Evolutionary conservation across 2,797 vertebrate species (phyloP).

Genomic region (Limosa lapponica): DNA sequence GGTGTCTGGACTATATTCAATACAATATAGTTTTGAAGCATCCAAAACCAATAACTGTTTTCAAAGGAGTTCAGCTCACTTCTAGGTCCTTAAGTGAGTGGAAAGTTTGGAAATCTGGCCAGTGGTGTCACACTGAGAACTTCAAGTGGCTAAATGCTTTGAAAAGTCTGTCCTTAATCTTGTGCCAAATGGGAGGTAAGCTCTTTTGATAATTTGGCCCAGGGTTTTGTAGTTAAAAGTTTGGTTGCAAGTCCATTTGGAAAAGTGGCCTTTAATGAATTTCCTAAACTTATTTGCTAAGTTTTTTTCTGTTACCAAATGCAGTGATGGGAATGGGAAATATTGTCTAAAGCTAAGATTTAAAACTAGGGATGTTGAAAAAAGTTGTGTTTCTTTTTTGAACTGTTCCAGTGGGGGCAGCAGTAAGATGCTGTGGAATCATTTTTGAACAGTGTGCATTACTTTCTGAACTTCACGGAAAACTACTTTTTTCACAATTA

Average conservation of each 20-base stretch:
- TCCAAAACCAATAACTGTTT: slow-evolving; percentile 42
- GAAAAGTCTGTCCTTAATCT: slow-evolving; percentile 44
- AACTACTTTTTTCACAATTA: slow-evolving; percentile 12
- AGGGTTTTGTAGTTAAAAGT: background rate
- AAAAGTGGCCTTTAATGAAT: background rate
- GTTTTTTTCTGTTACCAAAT: slow-evolving; percentile 33
- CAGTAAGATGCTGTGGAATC: slow-evolving; percentile 17
- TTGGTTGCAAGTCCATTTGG: background rate
- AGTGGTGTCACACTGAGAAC: slow-evolving; percentile 40
- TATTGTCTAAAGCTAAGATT: background rate
- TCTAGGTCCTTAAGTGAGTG: slow-evolving; percentile 41
- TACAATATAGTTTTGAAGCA: background rate
- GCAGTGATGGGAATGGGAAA: slow-evolving; percentile 6
- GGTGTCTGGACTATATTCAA: slow-evolving; percentile 5
- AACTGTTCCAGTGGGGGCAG: slow-evolving; percentile 15
- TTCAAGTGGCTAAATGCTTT: slow-evolving; percentile 61
- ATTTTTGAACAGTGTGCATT: slow-evolving; percentile 17
- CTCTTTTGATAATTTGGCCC: slow-evolving; percentile 13
- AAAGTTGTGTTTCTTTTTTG: slow-evolving; percentile 3
- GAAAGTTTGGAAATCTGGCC: slow-evolving; percentile 45
- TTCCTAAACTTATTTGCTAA: background rate
- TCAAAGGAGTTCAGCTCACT: slow-evolving; percentile 36
- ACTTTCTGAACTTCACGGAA: slow-evolving; percentile 53
- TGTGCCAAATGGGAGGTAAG: slow-evolving; percentile 52
- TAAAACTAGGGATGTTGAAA: background rate